These are phyloP conservation scores for Drosophila parthenogenetica DNA, from an alignment of 2,888 invertebrate species.

Conservation along the genomic window DNA sequence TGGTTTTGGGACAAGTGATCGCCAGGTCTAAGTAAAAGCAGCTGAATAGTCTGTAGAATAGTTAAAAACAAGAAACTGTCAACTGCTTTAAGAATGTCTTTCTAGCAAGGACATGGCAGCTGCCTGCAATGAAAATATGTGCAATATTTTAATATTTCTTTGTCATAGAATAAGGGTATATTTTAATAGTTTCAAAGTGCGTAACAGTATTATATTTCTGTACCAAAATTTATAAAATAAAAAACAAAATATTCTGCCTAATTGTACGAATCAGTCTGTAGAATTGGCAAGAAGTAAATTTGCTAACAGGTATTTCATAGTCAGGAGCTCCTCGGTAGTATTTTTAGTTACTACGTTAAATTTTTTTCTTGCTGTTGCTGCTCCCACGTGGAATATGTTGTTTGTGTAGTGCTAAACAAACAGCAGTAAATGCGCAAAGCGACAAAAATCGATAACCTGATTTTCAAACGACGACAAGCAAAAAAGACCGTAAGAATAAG, in stretches of 20 bases:
- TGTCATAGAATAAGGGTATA: no score
- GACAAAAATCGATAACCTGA: constrained; percentile 73
- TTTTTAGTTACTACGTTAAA: background rate
- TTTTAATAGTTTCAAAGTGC: no score
- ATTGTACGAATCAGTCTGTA: no score
- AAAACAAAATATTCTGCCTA: no score
- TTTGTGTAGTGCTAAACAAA: constrained; percentile 46
- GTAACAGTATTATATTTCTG: no score
- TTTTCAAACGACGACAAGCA: constrained; percentile 54
- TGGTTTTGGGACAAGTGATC: background rate
- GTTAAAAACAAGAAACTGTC: constrained; percentile 22
- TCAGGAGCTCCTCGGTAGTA: background rate
- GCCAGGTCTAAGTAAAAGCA: constrained; percentile 1
- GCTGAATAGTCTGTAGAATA: constrained; percentile 38
- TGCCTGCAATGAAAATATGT: constrained; percentile 18
- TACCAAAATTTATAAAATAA: no score
- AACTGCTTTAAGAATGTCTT: constrained; percentile 56
- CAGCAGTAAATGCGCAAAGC: constrained; percentile 58
- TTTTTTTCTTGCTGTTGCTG: constrained; percentile 25
- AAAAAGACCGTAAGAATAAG: constrained; percentile 50
- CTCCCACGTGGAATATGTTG: constrained; percentile 7
- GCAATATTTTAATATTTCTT: no score
- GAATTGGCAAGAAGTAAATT: no score
- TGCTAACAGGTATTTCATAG: background rate
- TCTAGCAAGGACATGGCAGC: constrained; percentile 53